Evolutionary conservation across 2,888 invertebrate genomes (phyloP).

Genomic region (Yponomeuta cagnagella): DNA sequence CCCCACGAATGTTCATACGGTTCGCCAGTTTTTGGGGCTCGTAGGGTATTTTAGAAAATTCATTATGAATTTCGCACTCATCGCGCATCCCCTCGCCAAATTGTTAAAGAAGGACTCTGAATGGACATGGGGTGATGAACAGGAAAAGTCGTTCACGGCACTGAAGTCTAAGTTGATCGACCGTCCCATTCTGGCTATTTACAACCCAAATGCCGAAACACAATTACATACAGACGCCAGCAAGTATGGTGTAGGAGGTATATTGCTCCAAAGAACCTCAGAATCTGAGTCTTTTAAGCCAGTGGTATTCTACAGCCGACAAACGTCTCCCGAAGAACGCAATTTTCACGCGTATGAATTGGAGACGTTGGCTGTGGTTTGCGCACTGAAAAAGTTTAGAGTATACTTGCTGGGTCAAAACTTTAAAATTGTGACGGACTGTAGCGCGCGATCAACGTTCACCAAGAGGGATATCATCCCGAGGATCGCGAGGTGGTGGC

Average conservation of each 20-base stretch:
- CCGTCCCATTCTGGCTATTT: no score
- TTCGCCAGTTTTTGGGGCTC: no score
- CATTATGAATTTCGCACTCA: conserved; percentile 23
- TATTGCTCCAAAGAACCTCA: no score
- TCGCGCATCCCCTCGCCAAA: conserved; percentile 24
- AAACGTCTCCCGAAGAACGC: conserved; percentile 8
- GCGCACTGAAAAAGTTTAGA: conserved; percentile 23
- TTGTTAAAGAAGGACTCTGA: conserved; percentile 18
- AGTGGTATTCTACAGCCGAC: neutral
- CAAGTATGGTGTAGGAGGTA: no score
- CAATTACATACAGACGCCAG: no score
- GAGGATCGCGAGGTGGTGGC: conserved; percentile 20
- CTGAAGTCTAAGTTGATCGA: neutral
- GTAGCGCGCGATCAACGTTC: conserved; percentile 24
- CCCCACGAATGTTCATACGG: no score
- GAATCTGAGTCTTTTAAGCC: neutral
- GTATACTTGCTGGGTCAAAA: conserved; percentile 22
- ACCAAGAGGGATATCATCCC: conserved; percentile 23
- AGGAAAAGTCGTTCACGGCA: conserved; percentile 16
- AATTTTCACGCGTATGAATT: conserved; percentile 8
- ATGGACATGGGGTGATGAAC: conserved; percentile 24
- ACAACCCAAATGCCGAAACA: no score
- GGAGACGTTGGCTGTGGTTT: conserved; percentile 15
- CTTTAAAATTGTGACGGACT: conserved; percentile 24
- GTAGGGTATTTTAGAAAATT: conserved; percentile 29